Evolutionary conservation across 1,140 invertebrate species (phyloP).

Genomic region (Bicyclus anynana): DNA sequence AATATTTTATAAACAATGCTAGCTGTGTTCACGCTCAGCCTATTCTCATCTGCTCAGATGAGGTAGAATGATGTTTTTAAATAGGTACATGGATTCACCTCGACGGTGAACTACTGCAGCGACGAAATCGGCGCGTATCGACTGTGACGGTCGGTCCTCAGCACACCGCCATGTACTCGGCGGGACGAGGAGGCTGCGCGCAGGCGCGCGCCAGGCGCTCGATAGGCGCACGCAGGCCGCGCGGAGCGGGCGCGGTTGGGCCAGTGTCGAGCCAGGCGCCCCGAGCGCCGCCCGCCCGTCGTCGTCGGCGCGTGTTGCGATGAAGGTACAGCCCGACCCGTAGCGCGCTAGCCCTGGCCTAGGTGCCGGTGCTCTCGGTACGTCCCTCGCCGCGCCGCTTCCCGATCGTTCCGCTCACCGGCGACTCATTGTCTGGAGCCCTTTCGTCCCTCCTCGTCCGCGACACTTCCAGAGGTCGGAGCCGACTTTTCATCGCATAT

Average conservation of each 20-base stretch:
- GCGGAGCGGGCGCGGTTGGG: slow-evolving; percentile 7
- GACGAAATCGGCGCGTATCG: background rate
- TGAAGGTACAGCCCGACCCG: slow-evolving; percentile 63
- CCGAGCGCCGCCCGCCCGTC: background rate
- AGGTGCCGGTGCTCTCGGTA: slow-evolving; percentile 55
- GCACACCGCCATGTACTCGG: too few relatives aligned
- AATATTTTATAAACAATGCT: too few relatives aligned
- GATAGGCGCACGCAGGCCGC: too few relatives aligned
- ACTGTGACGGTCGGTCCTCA: too few relatives aligned
- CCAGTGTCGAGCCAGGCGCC: slow-evolving; percentile 22
- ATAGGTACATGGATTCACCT: too few relatives aligned
- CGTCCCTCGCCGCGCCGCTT: slow-evolving; percentile 42
- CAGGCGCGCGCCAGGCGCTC: slow-evolving; percentile 14
- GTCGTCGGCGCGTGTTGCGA: slow-evolving; percentile 46
- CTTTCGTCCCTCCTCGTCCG: background rate
- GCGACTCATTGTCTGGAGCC: slow-evolving; percentile 15
- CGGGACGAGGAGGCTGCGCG: slow-evolving; percentile 11
- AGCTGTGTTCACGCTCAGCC: too few relatives aligned
- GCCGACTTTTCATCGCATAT: too few relatives aligned
- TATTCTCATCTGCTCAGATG: too few relatives aligned
- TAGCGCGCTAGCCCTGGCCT: slow-evolving; percentile 64
- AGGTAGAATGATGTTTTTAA: too few relatives aligned
- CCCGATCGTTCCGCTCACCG: slow-evolving; percentile 25
- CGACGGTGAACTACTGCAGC: too few relatives aligned
- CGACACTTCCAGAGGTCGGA: too few relatives aligned